Percentiles rank a stretch among this genome's conserved stretches.
phyloP scores from a whole-genome alignment of 1,140 invertebrate species.

The Macrocentrus cingulum region DNA sequence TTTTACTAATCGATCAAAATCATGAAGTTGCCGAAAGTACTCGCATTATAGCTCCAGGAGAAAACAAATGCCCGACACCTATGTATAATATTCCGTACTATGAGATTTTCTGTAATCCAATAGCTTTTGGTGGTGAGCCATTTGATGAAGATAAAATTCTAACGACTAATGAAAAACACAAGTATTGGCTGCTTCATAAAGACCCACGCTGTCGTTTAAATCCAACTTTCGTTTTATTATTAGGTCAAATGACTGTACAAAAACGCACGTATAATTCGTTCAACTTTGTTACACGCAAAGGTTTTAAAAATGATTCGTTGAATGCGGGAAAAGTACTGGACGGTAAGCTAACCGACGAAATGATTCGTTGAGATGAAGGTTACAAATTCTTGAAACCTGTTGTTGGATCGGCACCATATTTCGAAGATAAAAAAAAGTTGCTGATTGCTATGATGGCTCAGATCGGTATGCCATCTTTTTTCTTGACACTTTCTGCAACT shows the following conservation, averaged over 20 bases:
- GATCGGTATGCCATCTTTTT: neutral
- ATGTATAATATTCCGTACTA: constrained; percentile 3
- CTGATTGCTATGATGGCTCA: neutral
- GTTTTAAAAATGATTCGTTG: neutral
- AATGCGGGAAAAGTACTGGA: neutral
- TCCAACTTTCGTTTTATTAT: constrained; percentile 8
- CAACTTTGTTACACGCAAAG: constrained; percentile 6
- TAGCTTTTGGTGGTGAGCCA: constrained; percentile 10
- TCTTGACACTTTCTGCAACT: neutral
- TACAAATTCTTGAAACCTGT: constrained; percentile 7
- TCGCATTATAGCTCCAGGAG: constrained; percentile 13
- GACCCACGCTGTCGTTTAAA: neutral
- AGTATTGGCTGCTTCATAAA: neutral
- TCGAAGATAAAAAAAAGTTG: constrained; percentile 9
- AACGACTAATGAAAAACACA: neutral
- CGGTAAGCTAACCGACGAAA: neutral
- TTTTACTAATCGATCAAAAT: constrained; percentile 20
- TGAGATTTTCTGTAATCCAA: constrained; percentile 15
- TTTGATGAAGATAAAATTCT: constrained; percentile 10
- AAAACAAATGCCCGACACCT: constrained; percentile 2
- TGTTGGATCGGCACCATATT: neutral
- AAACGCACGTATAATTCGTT: neutral
- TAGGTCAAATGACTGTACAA: constrained; percentile 4
- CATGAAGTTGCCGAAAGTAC: neutral
- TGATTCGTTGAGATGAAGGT: neutral